phyloP scores from a whole-genome alignment of 2,888 invertebrate genomes.

The Hyles lineata region DNA sequence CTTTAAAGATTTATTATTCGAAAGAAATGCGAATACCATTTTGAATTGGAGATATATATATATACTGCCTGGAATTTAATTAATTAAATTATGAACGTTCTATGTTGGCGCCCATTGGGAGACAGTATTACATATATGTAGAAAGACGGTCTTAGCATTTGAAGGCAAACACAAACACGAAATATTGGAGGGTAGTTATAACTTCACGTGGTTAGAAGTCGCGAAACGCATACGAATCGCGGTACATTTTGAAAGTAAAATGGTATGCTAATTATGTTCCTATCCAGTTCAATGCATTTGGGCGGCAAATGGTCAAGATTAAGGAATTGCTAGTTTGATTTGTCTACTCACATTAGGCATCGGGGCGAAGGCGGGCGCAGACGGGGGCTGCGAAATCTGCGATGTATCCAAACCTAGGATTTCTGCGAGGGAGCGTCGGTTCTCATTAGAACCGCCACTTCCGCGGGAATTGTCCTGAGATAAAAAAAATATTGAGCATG shows the following conservation, averaged over 20 bases:
- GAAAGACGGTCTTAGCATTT: too few relatives aligned
- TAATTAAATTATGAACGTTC: too few relatives aligned
- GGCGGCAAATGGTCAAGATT: too few relatives aligned
- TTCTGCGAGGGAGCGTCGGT: conserved; percentile 67
- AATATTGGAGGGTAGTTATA: not conserved
- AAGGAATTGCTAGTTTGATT: not conserved
- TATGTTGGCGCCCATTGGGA: conserved; percentile 25
- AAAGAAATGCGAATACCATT: not conserved
- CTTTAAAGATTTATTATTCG: not conserved
- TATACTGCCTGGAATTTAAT: not conserved
- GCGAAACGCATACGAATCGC: too few relatives aligned
- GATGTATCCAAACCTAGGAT: conserved; percentile 61
- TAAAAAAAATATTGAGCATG: conserved; percentile 21
- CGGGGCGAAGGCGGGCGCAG: conserved; percentile 48
- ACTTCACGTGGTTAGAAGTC: not conserved
- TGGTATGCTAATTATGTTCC: too few relatives aligned
- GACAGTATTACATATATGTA: not conserved
- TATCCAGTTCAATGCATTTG: too few relatives aligned
- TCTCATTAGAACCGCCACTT: conserved; percentile 65
- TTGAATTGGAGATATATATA: not conserved
- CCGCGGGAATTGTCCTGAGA: conserved; percentile 64
- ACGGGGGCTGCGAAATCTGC: conserved; percentile 52
- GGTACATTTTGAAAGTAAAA: too few relatives aligned
- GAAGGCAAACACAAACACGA: not conserved
- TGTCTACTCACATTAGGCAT: conserved; percentile 61